Conservation (phyloP, 2,113 vertebrate species). For the Salvelinus namaycush region DNA sequence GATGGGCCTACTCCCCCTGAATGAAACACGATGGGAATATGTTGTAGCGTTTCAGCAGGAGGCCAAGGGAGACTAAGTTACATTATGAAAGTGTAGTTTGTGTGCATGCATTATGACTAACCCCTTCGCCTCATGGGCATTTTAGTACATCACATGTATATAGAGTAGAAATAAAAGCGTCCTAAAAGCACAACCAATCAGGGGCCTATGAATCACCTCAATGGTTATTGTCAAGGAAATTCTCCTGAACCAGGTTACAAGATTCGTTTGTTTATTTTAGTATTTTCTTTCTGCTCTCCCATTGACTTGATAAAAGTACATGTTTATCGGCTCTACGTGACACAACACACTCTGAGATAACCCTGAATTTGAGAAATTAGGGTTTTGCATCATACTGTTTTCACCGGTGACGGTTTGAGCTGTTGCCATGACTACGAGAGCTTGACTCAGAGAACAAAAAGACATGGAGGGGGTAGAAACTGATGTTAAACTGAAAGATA, state of each 20-base stretch:
- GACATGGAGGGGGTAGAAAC: conserved; percentile 1
- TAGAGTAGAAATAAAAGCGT: background rate
- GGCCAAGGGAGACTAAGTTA: background rate
- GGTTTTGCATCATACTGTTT: conserved; percentile 10
- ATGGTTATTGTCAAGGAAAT: background rate
- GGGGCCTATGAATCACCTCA: no score
- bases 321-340: no score
- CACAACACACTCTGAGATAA: background rate
- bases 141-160: background rate
- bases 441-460: conserved; percentile 3
- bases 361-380: background rate
- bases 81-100: background rate
- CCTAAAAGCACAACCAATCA: background rate
- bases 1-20: background rate
- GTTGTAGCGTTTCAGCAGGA: no score
- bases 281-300: background rate
- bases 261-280: background rate
- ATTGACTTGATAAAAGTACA: no score
- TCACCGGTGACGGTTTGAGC: conserved; percentile 26
- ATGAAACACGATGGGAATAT: no score
- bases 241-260: background rate
- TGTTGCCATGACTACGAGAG: conserved; percentile 39
- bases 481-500: conserved; percentile 22
- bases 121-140: background rate
- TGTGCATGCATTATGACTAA: background rate